Conservation (phyloP, 2,888 invertebrate genomes). For the Lomographa bimaculata region DNA sequence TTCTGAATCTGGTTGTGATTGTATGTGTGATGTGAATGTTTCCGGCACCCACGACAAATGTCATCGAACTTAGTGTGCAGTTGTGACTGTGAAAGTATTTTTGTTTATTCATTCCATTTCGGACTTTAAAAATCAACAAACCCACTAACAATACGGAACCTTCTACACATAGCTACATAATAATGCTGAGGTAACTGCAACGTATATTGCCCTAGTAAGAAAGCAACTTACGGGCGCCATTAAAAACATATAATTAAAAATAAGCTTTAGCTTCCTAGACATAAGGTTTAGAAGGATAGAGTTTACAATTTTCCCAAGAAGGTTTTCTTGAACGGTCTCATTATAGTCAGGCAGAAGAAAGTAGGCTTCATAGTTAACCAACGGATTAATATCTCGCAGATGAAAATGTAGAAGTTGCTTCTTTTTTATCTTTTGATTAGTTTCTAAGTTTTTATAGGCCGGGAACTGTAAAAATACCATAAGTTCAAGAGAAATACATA, state of each 20-base stretch:
- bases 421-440: conserved; percentile 24
- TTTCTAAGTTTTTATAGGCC: conserved; percentile 11
- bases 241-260: conserved; percentile 27
- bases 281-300: conserved; percentile 31
- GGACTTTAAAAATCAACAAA: too few species aligned
- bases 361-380: conserved; percentile 39
- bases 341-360: conserved; percentile 40
- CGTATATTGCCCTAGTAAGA: conserved; percentile 39
- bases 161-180: too few species aligned
- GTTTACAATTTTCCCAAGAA: conserved; percentile 39
- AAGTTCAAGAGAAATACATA: too few species aligned
- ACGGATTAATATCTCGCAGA: conserved; percentile 39
- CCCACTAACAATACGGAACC: too few species aligned
- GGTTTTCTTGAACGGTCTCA: conserved; percentile 45
- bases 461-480: too few species aligned
- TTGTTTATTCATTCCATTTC: too few species aligned
- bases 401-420: conserved; percentile 24
- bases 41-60: too few species aligned
- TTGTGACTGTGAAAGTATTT: too few species aligned
- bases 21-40: too few species aligned
- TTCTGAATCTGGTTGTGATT: too few species aligned
- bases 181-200: conserved; percentile 37
- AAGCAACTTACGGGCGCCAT: conserved; percentile 42
- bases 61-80: too few species aligned
- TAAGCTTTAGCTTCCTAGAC: conserved; percentile 15